Evolutionary conservation across 1,140 invertebrate genomes (phyloP), one percentile per base, ranked within the genome.

Genomic region (Heterodera schachtii): DNA sequence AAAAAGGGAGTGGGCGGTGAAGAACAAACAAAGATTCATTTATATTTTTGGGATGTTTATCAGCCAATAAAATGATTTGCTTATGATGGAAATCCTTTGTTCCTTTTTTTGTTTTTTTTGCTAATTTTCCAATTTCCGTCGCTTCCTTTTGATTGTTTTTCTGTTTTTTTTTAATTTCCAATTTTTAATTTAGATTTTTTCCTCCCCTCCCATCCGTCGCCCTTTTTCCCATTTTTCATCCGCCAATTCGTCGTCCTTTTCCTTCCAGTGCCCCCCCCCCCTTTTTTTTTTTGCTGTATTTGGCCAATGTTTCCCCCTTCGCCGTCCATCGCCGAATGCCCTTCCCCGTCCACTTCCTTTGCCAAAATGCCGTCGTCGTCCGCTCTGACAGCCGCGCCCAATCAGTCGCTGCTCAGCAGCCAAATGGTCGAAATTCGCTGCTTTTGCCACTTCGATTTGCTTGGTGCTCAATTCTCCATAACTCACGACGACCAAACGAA

Each of bases 401-500:
- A 43, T 5, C 46, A 77, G 41, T 49, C 52, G 64, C 11, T 77
- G 52, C 7, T 67, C 75, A 41, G 44, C 64, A 64, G 9, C 31
- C 75, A 82, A 21, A 5, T 82, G 13, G 43, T 82, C 21, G 60
- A 69, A 8, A 81, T 82, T n/a, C 79, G 80, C 21, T 67, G 81
- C 16, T 73, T 79, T 43, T 79, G 75, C 69, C 81, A 82, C 43
- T 79, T 82, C 21, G 47, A 82, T 16, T 31, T 82, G 47, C 13
- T 82, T 9, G 64, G 64, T 16, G 80, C 78, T 21, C 81, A 82
- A 3, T 82, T 82, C 60, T 60, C 47, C 8, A 82, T 82, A 6
- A 82, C 80, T n/a, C 81, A 82, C 57, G 78, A 82, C 64, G 81
- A 82, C 41, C 16, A 82, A n/a, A 82, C 57, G 46, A 82, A 82